These are phyloP conservation scores for Agrochola lota DNA, from an alignment of 2,888 invertebrate genomes.

Conservation along the genomic window DNA sequence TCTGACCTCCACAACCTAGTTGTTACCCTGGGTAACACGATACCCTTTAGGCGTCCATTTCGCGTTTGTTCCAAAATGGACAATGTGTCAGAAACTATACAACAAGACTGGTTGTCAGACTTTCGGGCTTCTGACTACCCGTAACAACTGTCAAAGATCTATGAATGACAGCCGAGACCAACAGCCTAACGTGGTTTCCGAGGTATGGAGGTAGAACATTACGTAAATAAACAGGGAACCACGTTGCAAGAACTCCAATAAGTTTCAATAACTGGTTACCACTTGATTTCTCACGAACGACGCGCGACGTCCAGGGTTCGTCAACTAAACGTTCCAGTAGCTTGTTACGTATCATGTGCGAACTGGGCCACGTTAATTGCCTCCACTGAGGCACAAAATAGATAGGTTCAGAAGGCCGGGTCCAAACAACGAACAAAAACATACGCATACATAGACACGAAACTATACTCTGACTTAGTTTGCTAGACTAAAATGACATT, in stretches of 20 bases:
- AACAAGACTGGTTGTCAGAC: not conserved
- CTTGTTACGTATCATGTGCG: constrained; percentile 42
- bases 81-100: too few species aligned
- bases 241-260: too few species aligned
- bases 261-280: constrained; percentile 1
- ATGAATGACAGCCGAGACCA: not conserved
- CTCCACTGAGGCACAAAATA: constrained; percentile 27
- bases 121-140: too few species aligned
- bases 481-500: too few species aligned
- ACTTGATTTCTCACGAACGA: constrained; percentile 26
- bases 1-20: too few species aligned
- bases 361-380: constrained; percentile 69
- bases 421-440: not conserved
- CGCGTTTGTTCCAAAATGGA: too few species aligned
- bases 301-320: constrained; percentile 23
- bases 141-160: too few species aligned
- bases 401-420: not conserved
- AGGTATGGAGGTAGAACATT: not conserved
- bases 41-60: too few species aligned
- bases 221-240: too few species aligned
- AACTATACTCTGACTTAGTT: not conserved
- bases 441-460: not conserved
- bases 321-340: constrained; percentile 54
- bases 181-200: not conserved
- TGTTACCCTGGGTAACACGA: too few species aligned